These are phyloP conservation scores for Amphiprion clarkii DNA, from an alignment of 2,797 vertebrate species.

Conservation along the genomic window DNA sequence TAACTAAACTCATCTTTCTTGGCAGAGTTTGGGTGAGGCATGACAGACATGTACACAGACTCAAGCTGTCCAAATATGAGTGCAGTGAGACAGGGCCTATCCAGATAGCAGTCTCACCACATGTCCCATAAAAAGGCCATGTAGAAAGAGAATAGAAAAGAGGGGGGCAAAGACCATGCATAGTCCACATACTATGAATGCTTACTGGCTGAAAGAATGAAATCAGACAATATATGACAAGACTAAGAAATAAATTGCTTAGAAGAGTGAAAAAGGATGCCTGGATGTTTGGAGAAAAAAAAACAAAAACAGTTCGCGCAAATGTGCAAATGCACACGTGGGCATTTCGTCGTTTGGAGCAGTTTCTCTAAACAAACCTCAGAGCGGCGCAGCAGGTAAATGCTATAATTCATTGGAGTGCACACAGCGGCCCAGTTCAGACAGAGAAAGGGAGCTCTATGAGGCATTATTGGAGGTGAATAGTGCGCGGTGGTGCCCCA, in stretches of 20 bases:
- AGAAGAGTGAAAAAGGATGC: slow-evolving; percentile 38
- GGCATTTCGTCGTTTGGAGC: slow-evolving; percentile 78
- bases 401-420: slow-evolving; percentile 87
- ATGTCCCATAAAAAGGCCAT: slow-evolving; percentile 80
- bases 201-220: slow-evolving; percentile 28
- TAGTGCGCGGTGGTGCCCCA: slow-evolving; percentile 84
- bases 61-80: slow-evolving; percentile 87
- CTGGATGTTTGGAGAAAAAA: slow-evolving; percentile 32
- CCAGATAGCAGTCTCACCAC: slow-evolving; percentile 73
- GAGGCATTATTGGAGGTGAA: slow-evolving; percentile 89
- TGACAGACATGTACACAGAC: slow-evolving; percentile 85
- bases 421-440: slow-evolving; percentile 83
- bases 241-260: slow-evolving; percentile 34
- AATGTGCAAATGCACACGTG: slow-evolving; percentile 76
- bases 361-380: slow-evolving; percentile 85
- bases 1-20: slow-evolving; percentile 83
- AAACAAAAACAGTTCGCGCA: slow-evolving; percentile 54
- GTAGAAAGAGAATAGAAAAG: slow-evolving; percentile 56
- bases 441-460: slow-evolving; percentile 88
- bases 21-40: slow-evolving; percentile 75
- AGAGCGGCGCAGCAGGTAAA: slow-evolving; percentile 82
- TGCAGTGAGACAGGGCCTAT: slow-evolving; percentile 67
- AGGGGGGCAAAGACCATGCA: slow-evolving; percentile 41
- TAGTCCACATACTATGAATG: slow-evolving; percentile 39
- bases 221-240: slow-evolving; percentile 42